Base-by-base conservation (phyloP, 1,140 invertebrate species). In the Rhyacophila brunnea region DNA sequence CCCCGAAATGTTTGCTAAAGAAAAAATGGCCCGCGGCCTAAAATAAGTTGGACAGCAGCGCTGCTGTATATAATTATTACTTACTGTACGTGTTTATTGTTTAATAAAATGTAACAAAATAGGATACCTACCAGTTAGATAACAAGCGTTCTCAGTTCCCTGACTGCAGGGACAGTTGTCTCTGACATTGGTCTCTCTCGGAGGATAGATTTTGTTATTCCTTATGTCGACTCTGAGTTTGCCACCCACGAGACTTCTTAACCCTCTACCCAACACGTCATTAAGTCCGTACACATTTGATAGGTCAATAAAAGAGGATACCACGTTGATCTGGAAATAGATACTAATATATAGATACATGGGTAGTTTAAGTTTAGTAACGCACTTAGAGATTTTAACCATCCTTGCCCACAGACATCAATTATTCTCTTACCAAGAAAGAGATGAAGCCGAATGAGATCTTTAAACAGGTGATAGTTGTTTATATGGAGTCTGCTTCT, bases 141-240 rank as follows among this genome's bases (percentile, higher is more conserved):
- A 60, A 15, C 58, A 60, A 18, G 35, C 45, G 13, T 48, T 60
- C 43, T 60, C 58, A 18, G 11, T 15, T 9, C 7, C n/a, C 11
- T 14, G 11, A 34, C 38, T 54, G 18, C 58, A 60, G 11, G 44
- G 45, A 60, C 58, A 60, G 15, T 32, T 17, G 4, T 4, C n/a
- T 32, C n/a, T 28, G 15, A 44, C 23, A 32, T 52, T 6, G n/a
- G 36, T 9, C 6, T 73, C 68, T 4, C 70, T 40, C 3, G 58
- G 58, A 2, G 51, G 34, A 20, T 40, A 60, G n/a, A 50, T 34
- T 6, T 14, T 32, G 9, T 42, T 34, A 19, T 60, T 60, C 42
- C 58, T 48, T 6, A 19, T 36, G 18, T 54, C 58, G 0, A 32
- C 28, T 19, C 7, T 45, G n/a, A 60, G 15, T 32, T 20, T 19